Evolutionary conservation across 2,888 invertebrate species (phyloP).

Genomic region (Bellardia bayeri): DNA sequence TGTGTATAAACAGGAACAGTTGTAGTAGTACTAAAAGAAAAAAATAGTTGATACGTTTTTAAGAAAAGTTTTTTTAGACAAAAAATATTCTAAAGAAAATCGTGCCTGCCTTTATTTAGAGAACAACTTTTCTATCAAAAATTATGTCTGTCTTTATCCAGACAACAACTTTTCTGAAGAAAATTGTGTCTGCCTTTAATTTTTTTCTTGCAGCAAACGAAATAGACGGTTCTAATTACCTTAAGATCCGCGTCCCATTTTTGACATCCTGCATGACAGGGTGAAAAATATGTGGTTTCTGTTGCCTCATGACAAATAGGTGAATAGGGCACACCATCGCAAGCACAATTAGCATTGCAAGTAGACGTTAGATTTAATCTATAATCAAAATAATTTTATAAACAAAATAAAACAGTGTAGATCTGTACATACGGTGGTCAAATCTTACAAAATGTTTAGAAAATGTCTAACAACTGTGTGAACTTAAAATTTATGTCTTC

Average conservation of each 20-base stretch:
- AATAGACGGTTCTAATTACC: constrained; percentile 65
- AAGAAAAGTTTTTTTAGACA: no score
- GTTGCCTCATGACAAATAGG: constrained; percentile 87
- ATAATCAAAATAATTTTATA: constrained; percentile 56
- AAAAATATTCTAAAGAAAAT: background rate
- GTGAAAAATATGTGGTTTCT: constrained; percentile 88
- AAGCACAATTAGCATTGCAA: constrained; percentile 87
- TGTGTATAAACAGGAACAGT: constrained; percentile 75
- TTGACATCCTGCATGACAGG: constrained; percentile 90
- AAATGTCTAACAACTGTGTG: no score
- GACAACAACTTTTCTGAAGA: background rate
- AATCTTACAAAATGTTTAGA: no score
- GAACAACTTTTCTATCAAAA: background rate
- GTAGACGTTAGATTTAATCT: constrained; percentile 85
- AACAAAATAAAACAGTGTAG: background rate
- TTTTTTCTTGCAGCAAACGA: no score
- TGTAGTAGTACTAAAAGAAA: constrained; percentile 79
- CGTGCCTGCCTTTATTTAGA: background rate
- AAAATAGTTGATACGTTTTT: constrained; percentile 9
- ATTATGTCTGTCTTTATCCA: background rate
- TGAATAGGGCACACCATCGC: constrained; percentile 86
- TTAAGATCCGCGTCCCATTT: constrained; percentile 79
- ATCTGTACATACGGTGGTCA: no score
- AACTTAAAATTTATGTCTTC: no score
- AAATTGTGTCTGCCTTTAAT: background rate